Percentiles rank a stretch among this genome's conserved stretches.
Conservation (phyloP, 2,888 invertebrate genomes). For the Drosophila kuntzei region DNA sequence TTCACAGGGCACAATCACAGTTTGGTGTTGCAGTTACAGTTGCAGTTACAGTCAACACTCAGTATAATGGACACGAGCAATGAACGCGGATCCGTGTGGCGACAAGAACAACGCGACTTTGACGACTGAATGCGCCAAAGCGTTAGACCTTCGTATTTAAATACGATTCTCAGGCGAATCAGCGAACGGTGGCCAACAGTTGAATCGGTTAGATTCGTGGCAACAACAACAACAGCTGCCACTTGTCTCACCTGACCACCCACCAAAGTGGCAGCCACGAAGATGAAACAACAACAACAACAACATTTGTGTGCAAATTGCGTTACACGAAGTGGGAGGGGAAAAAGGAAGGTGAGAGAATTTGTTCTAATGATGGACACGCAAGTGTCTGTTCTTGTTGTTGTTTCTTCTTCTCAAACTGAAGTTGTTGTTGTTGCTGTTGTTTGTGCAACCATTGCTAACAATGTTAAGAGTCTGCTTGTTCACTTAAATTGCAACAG, state of each 20-base stretch:
- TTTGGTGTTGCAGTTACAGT: too few species aligned
- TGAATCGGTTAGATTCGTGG: slow-evolving; percentile 29
- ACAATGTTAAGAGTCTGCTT: slow-evolving; percentile 61
- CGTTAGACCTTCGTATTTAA: slow-evolving; percentile 83
- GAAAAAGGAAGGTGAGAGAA: slow-evolving; percentile 74
- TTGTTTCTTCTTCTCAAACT: slow-evolving; percentile 24
- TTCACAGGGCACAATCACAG: slow-evolving; percentile 11
- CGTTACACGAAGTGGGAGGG: slow-evolving; percentile 69
- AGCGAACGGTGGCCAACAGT: slow-evolving; percentile 65
- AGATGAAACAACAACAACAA: slow-evolving; percentile 54
- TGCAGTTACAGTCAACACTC: not conserved
- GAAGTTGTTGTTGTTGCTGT: slow-evolving; percentile 8
- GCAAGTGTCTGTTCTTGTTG: slow-evolving; percentile 63
- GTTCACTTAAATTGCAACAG: slow-evolving; percentile 69
- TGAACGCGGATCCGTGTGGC: slow-evolving; percentile 23
- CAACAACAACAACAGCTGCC: slow-evolving; percentile 55
- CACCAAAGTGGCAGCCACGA: slow-evolving; percentile 76
- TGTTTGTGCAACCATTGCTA: slow-evolving; percentile 36
- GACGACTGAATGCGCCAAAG: slow-evolving; percentile 82
- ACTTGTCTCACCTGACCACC: slow-evolving; percentile 85
- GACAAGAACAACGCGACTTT: slow-evolving; percentile 82
- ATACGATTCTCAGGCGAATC: slow-evolving; percentile 82
- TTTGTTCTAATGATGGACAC: slow-evolving; percentile 83
- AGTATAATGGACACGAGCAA: not conserved
- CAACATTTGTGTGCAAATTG: slow-evolving; percentile 81